A percentile compares a stretch with the other conserved stretches of the same genome.
Evolutionary conservation across 2,888 invertebrate genomes (phyloP).

Genomic region (Nyleta sp.): DNA sequence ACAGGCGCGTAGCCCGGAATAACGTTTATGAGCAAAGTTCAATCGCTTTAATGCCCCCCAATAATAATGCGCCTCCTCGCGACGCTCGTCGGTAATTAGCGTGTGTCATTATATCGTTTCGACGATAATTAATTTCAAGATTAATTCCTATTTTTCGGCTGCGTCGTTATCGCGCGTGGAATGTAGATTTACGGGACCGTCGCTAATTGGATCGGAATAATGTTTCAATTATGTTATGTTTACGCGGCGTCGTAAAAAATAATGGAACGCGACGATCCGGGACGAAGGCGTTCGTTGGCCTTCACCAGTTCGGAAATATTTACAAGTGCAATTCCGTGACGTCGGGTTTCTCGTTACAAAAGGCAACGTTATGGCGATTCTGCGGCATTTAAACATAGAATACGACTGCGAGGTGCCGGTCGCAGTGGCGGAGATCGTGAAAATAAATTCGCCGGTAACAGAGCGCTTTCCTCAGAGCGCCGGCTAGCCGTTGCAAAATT

Average conservation of each 20-base stretch:
- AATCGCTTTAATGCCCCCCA: conserved; percentile 43
- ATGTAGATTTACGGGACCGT: conserved; percentile 10
- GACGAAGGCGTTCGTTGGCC: conserved; percentile 23
- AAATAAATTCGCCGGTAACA: conserved; percentile 70
- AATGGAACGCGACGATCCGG: conserved; percentile 41
- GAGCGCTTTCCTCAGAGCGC: conserved; percentile 59
- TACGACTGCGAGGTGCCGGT: conserved; percentile 51
- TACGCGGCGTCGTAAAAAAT: conserved; percentile 44
- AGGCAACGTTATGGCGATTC: conserved; percentile 57
- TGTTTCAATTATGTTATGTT: conserved; percentile 45
- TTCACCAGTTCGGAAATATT: conserved; percentile 53
- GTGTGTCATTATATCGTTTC: conserved; percentile 18
- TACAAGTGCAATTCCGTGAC: conserved; percentile 52
- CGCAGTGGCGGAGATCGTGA: conserved; percentile 65
- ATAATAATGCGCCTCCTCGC: conserved; percentile 14
- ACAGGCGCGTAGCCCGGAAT: conserved; percentile 21
- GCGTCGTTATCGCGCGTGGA: conserved; percentile 4
- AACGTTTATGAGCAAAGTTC: conserved; percentile 45
- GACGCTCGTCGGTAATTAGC: conserved; percentile 23
- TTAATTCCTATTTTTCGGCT: conserved; percentile 38
- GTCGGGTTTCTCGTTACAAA: conserved; percentile 54
- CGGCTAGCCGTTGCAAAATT: conserved; percentile 70
- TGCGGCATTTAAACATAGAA: conserved; percentile 61
- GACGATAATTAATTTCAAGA: conserved; percentile 52
- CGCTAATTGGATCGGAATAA: conserved; percentile 50